phyloP scores from a whole-genome alignment of 30 jellyfish, hydroid and myxozoan species.

The Hydractinia symbiolongicarpus region DNA sequence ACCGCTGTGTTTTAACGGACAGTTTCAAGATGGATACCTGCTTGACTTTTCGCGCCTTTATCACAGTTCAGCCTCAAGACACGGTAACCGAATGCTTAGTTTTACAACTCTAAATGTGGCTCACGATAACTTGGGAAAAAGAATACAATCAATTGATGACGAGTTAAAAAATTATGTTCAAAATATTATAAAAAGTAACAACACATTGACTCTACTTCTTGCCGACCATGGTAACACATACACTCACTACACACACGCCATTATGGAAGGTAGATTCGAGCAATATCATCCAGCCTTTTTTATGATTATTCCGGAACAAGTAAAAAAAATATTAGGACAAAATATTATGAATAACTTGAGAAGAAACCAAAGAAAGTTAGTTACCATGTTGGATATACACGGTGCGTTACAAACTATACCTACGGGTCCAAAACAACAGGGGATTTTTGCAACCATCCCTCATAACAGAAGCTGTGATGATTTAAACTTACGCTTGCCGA shows the following conservation, averaged over 20 bases:
- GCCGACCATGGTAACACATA: slow-evolving; percentile 83
- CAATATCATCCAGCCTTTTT: slow-evolving; percentile 59
- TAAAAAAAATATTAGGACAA: slow-evolving; percentile 28
- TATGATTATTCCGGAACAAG: slow-evolving; percentile 41
- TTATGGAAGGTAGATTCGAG: slow-evolving; percentile 55
- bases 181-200: not conserved
- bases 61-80: slow-evolving; percentile 9
- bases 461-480: slow-evolving; percentile 51
- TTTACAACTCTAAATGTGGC: slow-evolving; percentile 44
- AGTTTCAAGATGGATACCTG: slow-evolving; percentile 41
- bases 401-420: slow-evolving; percentile 32
- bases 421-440: not conserved
- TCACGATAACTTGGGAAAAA: slow-evolving; percentile 64
- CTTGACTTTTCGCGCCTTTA: slow-evolving; percentile 17
- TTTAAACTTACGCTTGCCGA: slow-evolving; percentile 42
- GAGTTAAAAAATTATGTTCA: slow-evolving; percentile 23
- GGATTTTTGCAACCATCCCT: slow-evolving; percentile 42
- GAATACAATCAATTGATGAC: slow-evolving; percentile 62
- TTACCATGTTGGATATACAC: slow-evolving; percentile 47
- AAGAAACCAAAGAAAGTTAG: slow-evolving; percentile 34
- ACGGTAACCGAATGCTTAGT: slow-evolving; percentile 29
- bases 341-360: slow-evolving; percentile 24
- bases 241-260: slow-evolving; percentile 43
- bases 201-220: slow-evolving; percentile 44
- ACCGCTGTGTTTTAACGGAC: slow-evolving; percentile 41